These are phyloP conservation scores for Sialis lutaria DNA, from an alignment of 2,888 invertebrate genomes.

Conservation along the genomic window DNA sequence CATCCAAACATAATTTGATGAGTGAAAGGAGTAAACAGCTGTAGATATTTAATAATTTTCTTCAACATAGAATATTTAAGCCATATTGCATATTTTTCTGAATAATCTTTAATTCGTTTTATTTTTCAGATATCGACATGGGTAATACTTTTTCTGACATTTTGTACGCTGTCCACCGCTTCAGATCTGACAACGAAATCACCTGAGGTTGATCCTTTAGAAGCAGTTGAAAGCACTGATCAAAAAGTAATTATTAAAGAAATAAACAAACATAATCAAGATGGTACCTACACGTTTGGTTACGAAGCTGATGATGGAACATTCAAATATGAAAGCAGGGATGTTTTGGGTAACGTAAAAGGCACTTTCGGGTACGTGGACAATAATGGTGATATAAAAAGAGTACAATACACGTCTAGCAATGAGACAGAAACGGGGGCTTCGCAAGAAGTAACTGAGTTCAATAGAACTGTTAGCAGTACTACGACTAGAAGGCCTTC, in stretches of 20 bases:
- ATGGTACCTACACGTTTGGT: constrained; percentile 71
- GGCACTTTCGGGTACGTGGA: constrained; percentile 24
- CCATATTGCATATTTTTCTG: too few relatives aligned
- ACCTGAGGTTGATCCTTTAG: constrained; percentile 34
- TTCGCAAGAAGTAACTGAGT: constrained; percentile 22
- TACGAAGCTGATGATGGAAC: constrained; percentile 75
- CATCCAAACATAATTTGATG: too few relatives aligned
- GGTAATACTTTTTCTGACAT: constrained; percentile 13
- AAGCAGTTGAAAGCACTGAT: constrained; percentile 45
- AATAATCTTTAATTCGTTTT: background rate
- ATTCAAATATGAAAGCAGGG: constrained; percentile 69
- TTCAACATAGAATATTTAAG: too few relatives aligned
- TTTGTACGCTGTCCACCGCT: background rate
- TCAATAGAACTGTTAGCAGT: constrained; percentile 24
- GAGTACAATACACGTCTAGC: constrained; percentile 29
- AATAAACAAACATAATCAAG: constrained; percentile 62
- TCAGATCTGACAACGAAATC: constrained; percentile 3
- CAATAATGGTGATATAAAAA: background rate
- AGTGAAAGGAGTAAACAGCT: too few relatives aligned
- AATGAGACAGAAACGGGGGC: constrained; percentile 24
- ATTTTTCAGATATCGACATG: constrained; percentile 15
- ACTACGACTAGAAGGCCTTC: constrained; percentile 37
- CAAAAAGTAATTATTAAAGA: constrained; percentile 65
- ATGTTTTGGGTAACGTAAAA: constrained; percentile 62
- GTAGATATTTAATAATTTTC: too few relatives aligned